Percentiles rank a stretch among this genome's conserved stretches.
phyloP scores from a whole-genome alignment of 2,113 vertebrate species.

The Periophthalmus modestus region DNA sequence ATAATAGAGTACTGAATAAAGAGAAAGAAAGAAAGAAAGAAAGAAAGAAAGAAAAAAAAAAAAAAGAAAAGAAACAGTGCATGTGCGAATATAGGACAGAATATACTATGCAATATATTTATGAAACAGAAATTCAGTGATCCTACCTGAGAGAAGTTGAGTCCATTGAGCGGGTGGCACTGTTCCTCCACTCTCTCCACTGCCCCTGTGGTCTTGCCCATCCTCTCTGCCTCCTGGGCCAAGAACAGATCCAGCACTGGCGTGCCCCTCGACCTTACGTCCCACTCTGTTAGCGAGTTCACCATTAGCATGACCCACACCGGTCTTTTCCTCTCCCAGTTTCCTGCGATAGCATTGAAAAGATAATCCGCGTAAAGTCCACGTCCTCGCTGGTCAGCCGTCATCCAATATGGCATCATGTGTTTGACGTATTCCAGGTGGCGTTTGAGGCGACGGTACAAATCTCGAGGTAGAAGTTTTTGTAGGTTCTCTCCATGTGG shows the following conservation, averaged over 20 bases:
- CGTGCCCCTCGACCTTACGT: constrained; percentile 91
- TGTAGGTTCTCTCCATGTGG: constrained; percentile 94
- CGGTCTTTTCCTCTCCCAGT: constrained; percentile 97
- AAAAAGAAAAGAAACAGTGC: not conserved
- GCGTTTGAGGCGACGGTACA: constrained; percentile 94
- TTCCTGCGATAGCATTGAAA: constrained; percentile 95
- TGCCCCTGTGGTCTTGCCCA: constrained; percentile 89
- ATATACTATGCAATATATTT: too few species aligned
- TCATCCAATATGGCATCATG: constrained; percentile 99
- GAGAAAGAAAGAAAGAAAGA: too few species aligned
- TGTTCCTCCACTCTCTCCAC: constrained; percentile 97
- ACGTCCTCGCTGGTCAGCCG: constrained; percentile 89
- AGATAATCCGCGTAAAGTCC: constrained; percentile 96
- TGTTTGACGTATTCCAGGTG: constrained; percentile 97
- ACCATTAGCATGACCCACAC: constrained; percentile 99
- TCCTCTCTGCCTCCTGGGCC: constrained; percentile 91
- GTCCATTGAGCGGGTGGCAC: constrained; percentile 93
- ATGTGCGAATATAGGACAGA: not conserved
- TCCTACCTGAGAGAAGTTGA: constrained; percentile 96
- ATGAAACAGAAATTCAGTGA: not conserved
- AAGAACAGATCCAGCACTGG: constrained; percentile 94
- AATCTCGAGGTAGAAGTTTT: constrained; percentile 88
- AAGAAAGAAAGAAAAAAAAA: too few species aligned
- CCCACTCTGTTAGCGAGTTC: constrained; percentile 94
- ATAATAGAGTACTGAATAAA: too few species aligned